Conservation (phyloP, 2,113 vertebrate genomes). For the Reinhardtius hippoglossoides region DNA sequence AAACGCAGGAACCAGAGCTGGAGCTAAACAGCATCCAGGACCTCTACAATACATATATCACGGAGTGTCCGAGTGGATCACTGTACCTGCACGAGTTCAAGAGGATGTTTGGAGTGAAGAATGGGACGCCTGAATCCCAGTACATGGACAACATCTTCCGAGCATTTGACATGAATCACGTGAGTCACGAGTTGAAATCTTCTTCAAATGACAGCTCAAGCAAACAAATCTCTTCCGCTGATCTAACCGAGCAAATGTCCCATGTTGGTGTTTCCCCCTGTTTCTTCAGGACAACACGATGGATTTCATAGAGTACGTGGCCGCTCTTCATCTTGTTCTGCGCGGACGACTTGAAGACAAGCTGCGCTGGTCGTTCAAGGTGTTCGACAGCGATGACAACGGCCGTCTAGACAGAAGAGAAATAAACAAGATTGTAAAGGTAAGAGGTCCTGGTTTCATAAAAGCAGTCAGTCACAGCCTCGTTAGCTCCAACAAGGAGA, state of each 20-base stretch:
- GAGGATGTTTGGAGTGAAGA: conserved; percentile 64
- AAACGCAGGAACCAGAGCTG: conserved; percentile 34
- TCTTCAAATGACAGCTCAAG: neutral
- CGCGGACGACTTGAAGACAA: conserved; percentile 71
- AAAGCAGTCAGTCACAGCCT: no score
- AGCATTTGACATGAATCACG: conserved; percentile 69
- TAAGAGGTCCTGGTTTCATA: conserved; percentile 5
- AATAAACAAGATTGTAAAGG: conserved; percentile 62
- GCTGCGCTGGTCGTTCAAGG: conserved; percentile 74
- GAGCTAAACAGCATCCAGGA: conserved; percentile 60
- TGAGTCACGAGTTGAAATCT: conserved; percentile 41
- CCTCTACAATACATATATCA: conserved; percentile 66
- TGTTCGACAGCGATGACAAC: conserved; percentile 71
- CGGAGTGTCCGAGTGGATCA: conserved; percentile 64
- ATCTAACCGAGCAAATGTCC: neutral
- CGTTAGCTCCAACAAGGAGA: no score
- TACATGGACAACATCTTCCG: conserved; percentile 68
- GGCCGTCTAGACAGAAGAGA: conserved; percentile 61
- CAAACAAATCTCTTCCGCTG: neutral
- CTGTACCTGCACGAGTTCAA: conserved; percentile 71
- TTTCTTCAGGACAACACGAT: conserved; percentile 68
- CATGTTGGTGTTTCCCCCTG: neutral
- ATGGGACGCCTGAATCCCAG: conserved; percentile 44
- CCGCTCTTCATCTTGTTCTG: conserved; percentile 66
- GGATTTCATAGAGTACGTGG: conserved; percentile 74